Evolutionary conservation across 2,797 vertebrate genomes (phyloP).

Genomic region (Protosalanx chinensis): DNA sequence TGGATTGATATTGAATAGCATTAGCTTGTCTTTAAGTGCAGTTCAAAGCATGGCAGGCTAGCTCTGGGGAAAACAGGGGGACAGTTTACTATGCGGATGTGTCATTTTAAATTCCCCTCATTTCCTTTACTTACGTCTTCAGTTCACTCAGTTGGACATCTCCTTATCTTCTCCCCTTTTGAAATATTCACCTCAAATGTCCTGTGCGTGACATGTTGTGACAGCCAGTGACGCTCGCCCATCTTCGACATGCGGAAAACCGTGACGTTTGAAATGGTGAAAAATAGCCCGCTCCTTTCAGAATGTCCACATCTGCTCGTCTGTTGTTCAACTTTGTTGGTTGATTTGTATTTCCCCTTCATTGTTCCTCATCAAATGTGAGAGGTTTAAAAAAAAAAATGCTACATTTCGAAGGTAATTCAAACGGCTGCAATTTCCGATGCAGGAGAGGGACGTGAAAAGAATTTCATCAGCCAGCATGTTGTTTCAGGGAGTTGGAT

Average conservation of each 20-base stretch:
- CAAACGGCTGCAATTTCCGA: too few relatives aligned
- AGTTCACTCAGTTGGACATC: constrained; percentile 63
- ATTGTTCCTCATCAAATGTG: not conserved
- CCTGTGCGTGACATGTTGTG: constrained; percentile 52
- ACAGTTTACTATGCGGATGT: constrained; percentile 63
- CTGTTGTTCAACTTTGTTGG: not conserved
- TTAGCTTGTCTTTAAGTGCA: constrained; percentile 66
- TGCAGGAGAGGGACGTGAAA: not conserved
- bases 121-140: constrained; percentile 62
- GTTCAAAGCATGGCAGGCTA: constrained; percentile 68
- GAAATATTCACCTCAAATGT: constrained; percentile 66
- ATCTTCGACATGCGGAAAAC: not conserved
- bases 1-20: constrained; percentile 65
- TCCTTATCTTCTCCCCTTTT: constrained; percentile 34
- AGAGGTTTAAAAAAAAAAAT: not conserved
- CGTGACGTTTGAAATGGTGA: not conserved
- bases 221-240: not conserved
- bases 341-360: not conserved
- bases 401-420: too few relatives aligned
- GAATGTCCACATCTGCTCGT: not conserved
- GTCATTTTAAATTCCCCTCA: constrained; percentile 70
- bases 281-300: not conserved
- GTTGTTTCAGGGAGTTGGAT: not conserved
- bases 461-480: too few relatives aligned
- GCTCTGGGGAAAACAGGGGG: constrained; percentile 70